These are phyloP conservation scores for Coelopa frigida DNA, from an alignment of 1,140 invertebrate species.

Conservation along the genomic window DNA sequence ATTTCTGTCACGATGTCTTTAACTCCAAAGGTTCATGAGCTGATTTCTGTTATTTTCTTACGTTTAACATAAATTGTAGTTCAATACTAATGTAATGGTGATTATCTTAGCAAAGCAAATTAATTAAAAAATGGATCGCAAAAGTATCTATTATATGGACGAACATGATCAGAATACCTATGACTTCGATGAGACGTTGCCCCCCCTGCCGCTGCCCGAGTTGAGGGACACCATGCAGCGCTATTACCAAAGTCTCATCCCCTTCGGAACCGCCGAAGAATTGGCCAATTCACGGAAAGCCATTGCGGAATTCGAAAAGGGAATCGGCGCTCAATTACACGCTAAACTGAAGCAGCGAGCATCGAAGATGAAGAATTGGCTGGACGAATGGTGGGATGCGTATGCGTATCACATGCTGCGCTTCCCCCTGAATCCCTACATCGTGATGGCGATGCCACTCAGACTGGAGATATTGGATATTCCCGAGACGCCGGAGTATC, in stretches of 20 bases:
- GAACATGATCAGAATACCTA: conserved; percentile 36
- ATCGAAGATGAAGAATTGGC: conserved; percentile 45
- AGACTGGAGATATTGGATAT: conserved; percentile 27
- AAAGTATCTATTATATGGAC: conserved; percentile 28
- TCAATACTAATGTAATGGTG: too few species aligned
- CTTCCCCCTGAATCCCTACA: conserved; percentile 53
- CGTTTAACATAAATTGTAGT: too few species aligned
- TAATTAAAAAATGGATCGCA: conserved; percentile 43
- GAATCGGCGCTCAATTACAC: conserved; percentile 54
- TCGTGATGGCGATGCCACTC: conserved; percentile 38
- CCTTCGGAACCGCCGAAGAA: conserved; percentile 50
- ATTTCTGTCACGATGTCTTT: too few species aligned
- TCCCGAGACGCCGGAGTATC: conserved; percentile 28
- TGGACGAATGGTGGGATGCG: conserved; percentile 67
- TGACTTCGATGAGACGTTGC: conserved; percentile 46
- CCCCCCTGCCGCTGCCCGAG: conserved; percentile 58
- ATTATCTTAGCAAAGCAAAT: too few species aligned
- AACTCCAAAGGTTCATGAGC: too few species aligned
- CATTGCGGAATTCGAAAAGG: conserved; percentile 52
- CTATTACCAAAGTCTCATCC: conserved; percentile 55
- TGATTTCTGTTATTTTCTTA: too few species aligned
- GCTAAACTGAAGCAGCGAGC: conserved; percentile 54
- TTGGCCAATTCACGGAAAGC: conserved; percentile 47
- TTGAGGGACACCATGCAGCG: conserved; percentile 56
- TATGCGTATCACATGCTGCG: conserved; percentile 62